phyloP scores from a whole-genome alignment of 1,140 invertebrate species.

The Hestina assimilis region DNA sequence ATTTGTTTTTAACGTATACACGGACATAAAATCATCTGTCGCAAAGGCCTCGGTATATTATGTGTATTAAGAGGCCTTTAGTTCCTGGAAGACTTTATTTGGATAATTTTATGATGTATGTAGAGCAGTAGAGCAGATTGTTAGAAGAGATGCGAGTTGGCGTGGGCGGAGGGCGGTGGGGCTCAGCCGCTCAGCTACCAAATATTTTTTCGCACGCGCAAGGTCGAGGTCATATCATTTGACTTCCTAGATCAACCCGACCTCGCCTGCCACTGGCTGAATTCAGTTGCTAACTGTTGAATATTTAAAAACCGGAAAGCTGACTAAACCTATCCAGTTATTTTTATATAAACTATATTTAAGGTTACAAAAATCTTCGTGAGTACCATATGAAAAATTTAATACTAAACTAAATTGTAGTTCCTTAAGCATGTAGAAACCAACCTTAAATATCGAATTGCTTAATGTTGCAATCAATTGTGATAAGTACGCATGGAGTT shows the following conservation, averaged over 20 bases:
- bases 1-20: neutral
- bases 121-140: slow-evolving; percentile 14
- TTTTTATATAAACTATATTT: neutral
- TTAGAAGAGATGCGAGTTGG: slow-evolving; percentile 18
- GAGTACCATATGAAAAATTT: neutral
- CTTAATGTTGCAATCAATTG: neutral
- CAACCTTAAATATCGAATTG: neutral
- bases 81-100: slow-evolving; percentile 18
- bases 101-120: slow-evolving; percentile 21
- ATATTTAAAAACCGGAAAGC: neutral
- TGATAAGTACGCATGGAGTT: neutral
- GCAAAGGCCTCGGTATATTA: neutral
- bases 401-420: no score
- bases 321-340: neutral
- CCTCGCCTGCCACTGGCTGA: neutral
- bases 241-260: slow-evolving; percentile 66
- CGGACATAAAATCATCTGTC: neutral
- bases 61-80: neutral
- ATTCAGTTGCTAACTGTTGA: neutral
- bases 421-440: no score
- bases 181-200: slow-evolving; percentile 35
- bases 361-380: neutral
- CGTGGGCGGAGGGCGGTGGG: slow-evolving; percentile 29
- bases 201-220: slow-evolving; percentile 71
- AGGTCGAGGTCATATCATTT: slow-evolving; percentile 71